phyloP scores from a whole-genome alignment of 2,113 vertebrate genomes.

The Phoxinus phoxinus region DNA sequence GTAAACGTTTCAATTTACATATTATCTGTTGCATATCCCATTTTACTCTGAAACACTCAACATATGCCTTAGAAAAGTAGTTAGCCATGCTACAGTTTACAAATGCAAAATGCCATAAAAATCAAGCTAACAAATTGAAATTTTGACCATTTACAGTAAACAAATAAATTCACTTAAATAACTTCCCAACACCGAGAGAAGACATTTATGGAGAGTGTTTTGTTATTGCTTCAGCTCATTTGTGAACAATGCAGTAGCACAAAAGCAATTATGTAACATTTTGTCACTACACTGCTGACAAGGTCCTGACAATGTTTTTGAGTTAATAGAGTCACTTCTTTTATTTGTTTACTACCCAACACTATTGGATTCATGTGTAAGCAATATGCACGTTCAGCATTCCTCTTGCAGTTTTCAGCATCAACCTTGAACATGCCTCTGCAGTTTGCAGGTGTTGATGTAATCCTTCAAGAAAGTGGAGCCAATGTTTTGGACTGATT shows the following conservation, averaged over 20 bases:
- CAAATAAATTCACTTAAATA: constrained; percentile 17
- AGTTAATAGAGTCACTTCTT: not conserved
- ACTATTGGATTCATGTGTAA: not conserved
- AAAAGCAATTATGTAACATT: not conserved
- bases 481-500: constrained; percentile 46
- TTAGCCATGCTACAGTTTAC: not conserved
- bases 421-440: constrained; percentile 16
- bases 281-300: not conserved
- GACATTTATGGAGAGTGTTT: not conserved
- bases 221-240: constrained; percentile 8
- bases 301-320: not conserved
- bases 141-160: not conserved
- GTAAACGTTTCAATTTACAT: not conserved
- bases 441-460: not conserved
- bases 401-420: not conserved
- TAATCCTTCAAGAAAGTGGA: constrained; percentile 8
- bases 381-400: not conserved
- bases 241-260: not conserved
- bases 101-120: not conserved
- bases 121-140: constrained; percentile 18
- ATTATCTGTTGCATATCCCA: not conserved
- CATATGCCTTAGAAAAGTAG: not conserved
- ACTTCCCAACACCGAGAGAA: not conserved
- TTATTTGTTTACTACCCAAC: not conserved
- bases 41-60: not conserved